Base-by-base conservation (phyloP, 2,888 invertebrate species). In the Eristalinus aeneus region DNA sequence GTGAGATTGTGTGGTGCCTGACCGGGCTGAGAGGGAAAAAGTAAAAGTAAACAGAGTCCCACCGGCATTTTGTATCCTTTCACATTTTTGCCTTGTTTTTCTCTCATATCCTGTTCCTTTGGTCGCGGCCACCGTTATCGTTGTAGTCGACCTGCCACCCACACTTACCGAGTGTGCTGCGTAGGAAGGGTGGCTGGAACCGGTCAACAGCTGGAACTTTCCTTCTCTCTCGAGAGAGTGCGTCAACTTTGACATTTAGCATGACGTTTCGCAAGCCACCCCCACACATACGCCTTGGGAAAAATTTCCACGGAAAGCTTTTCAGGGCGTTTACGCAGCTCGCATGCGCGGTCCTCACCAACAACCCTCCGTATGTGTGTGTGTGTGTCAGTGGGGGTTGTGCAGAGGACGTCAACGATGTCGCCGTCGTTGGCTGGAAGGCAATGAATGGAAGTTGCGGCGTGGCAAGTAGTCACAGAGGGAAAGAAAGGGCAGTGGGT, bases 311-410 rank as follows among this genome's bases (percentile, higher is more conserved):
- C 10, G n/a, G n/a, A 78, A 77, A 86, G 82, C 82, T 82, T 86
- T 86, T 82, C 82, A 86, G 86, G 86, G 86, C 86, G 86, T 86
- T 86, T 86, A 86, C 86, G 77, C 77, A 71, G 69, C 68, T 74
- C 86, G 82, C 86, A 86, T 86, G 86, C 86, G 86, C 86, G 20
- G 64, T 67, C n/a, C 10, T 9, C n/a, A 12, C 1, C 10, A 6
- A 10, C 34, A 4, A 9, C 34, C 9, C 32, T 32, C 34, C 34
- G 9, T 1, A n/a, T 0, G 16, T 1, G 46, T 16, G 46, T 16
- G 46, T n/a, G 46, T 46, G 27, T 11, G 27, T 2, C 27, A 3
- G 23, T 4, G 46, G 27, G 8, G 39, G 16, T 9, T 32, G 61
- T n/a, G 27, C 20, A 36, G 56, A 58, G 36, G 65, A 36, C 20